A percentile compares a stretch with the other conserved stretches of the same genome.
phyloP scores from a whole-genome alignment of 2,888 invertebrate genomes.

The Myathropa florea region DNA sequence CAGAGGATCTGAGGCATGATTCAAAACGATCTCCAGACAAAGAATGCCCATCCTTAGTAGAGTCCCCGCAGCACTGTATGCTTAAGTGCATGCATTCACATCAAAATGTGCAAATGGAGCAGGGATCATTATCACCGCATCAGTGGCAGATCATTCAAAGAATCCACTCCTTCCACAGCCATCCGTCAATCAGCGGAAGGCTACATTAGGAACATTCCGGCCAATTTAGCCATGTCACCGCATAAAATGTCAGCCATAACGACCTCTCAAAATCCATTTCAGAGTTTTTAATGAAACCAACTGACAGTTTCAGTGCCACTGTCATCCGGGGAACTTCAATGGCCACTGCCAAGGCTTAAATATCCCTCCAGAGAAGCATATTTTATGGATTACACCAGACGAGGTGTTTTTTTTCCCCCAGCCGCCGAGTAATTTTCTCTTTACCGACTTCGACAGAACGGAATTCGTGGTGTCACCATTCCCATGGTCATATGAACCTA shows the following conservation, averaged over 20 bases:
- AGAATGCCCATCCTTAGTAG: too few species aligned
- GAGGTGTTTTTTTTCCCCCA: neutral
- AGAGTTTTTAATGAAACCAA: neutral
- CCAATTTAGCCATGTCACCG: neutral
- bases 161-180: too few species aligned
- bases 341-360: neutral
- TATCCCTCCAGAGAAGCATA: neutral
- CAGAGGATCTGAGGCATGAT: too few species aligned
- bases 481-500: conserved; percentile 55
- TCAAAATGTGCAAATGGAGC: too few species aligned
- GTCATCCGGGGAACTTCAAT: conserved; percentile 1
- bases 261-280: neutral
- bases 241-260: neutral
- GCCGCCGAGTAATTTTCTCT: conserved; percentile 58
- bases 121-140: too few species aligned
- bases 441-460: conserved; percentile 62
- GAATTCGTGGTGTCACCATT: conserved; percentile 64
- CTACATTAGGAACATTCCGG: neutral
- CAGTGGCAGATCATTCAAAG: too few species aligned
- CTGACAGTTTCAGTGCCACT: neutral
- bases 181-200: neutral
- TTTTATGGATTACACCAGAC: neutral
- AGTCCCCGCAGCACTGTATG: too few species aligned
- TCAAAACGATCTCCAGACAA: too few species aligned
- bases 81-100: too few species aligned